phyloP scores from a whole-genome alignment of 2,888 invertebrate genomes.

The Odontomyia ornata region DNA sequence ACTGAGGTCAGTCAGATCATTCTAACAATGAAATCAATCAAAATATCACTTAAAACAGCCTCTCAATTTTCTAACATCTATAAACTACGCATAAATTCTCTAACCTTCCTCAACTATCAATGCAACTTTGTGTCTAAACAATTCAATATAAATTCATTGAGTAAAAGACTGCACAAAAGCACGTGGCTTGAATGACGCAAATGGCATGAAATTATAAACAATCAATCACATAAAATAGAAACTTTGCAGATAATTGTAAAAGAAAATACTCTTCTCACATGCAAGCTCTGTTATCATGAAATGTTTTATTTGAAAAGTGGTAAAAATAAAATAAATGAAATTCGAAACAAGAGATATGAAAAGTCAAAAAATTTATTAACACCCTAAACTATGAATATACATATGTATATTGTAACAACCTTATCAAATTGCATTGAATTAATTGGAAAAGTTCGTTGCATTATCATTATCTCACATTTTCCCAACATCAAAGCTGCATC shows the following conservation, averaged over 20 bases:
- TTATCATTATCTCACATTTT: neutral
- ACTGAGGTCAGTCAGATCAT: too few species aligned
- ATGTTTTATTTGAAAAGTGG: too few species aligned
- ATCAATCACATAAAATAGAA: neutral
- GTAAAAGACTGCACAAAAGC: neutral
- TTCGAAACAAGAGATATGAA: too few species aligned
- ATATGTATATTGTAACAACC: neutral
- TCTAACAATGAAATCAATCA: too few species aligned
- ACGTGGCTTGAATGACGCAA: neutral
- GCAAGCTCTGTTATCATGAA: too few species aligned
- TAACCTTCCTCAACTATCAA: constrained; percentile 5
- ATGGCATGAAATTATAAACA: neutral
- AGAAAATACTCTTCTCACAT: too few species aligned
- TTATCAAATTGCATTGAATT: constrained; percentile 27
- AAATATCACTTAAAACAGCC: too few species aligned
- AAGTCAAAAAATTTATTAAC: neutral
- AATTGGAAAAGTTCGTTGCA: constrained; percentile 4
- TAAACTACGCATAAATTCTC: neutral
- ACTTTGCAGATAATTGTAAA: neutral
- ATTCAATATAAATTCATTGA: neutral
- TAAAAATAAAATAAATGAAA: too few species aligned
- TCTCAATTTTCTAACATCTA: too few species aligned
- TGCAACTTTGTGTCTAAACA: neutral
- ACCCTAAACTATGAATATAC: neutral
- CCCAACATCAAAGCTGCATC: too few species aligned